Base-by-base conservation (phyloP, 2,113 vertebrate genomes). In the Saccopteryx bilineata region DNA sequence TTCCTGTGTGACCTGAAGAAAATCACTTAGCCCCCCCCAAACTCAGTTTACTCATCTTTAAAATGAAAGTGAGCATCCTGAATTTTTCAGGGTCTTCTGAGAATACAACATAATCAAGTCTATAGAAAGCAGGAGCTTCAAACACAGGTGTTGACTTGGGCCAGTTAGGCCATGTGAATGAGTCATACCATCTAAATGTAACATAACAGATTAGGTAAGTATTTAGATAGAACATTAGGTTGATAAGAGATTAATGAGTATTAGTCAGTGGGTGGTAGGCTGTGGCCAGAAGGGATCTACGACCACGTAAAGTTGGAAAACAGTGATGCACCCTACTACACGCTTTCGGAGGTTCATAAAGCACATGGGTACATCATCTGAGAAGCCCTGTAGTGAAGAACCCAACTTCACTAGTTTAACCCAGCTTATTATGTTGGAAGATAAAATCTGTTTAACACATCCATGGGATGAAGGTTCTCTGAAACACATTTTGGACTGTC, bases 11-110 rank as follows among this genome's bases (percentile, higher is more conserved):
- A 87, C n/a, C 24, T 63, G 92, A 52, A 12, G 17, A 5, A 80
- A 74, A 52, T 31, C 28, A 31, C 54, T 80, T 86, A 31, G 26
- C 21, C 5, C 39, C 50, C 18, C 31, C 58, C 31, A 78, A 75
- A 83, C 17, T 66, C 69, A 72, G 60, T 91, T 79, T 75, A 52
- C 58, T 86, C 28, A 39, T 76, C 46, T 94, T 84, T 81, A 84
- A 87, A 86, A 72, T 28, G 46, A 26, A 17, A 69, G 23, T 14
- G 8, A 68, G 8, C 5, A 7, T 23, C 21, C 31, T 17, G 69
- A 60, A 2, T 50, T 56, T 50, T 60, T 56, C 18, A 21, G 46
- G 52, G 23, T 66, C 58, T 80, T 87, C 10, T 52, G 61, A 87
- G 7, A 93, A 65, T 50, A 87, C 4, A 26, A 0, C 33, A 23